Conservation (phyloP, 2,888 invertebrate genomes). For the Glomeris marginata region DNA sequence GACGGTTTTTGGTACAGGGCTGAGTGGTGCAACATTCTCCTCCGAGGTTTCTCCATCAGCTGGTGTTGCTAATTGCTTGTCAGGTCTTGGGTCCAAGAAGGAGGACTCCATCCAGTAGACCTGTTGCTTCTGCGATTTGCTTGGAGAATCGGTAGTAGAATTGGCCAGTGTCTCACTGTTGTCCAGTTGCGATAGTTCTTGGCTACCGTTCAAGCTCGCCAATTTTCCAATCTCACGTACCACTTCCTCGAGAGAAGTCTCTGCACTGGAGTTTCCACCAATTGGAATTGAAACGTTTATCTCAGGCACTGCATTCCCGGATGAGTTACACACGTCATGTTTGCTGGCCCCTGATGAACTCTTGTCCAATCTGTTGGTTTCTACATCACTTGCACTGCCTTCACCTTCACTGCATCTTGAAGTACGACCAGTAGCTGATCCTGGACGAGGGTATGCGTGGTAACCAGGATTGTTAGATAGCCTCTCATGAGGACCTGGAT, state of each 20-base stretch:
- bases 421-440: too few species aligned
- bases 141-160: not conserved
- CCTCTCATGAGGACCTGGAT: constrained; percentile 51
- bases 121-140: constrained; percentile 20
- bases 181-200: not conserved
- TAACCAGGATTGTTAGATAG: constrained; percentile 14
- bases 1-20: not conserved
- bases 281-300: too few species aligned
- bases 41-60: not conserved
- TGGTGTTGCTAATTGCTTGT: not conserved
- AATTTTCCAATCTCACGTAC: constrained; percentile 28
- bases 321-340: too few species aligned
- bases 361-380: too few species aligned
- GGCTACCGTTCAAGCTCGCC: constrained; percentile 22
- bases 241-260: constrained; percentile 10
- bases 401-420: too few species aligned
- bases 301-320: too few species aligned
- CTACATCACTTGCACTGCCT: too few species aligned
- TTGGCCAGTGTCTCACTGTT: not conserved
- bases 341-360: too few species aligned
- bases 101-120: constrained; percentile 85
- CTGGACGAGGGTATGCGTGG: constrained; percentile 4
- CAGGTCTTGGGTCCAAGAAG: constrained; percentile 70
- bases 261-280: too few species aligned
- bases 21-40: not conserved